Evolutionary conservation across 1,140 invertebrate genomes (phyloP).

Genomic region (Heliothis subflexa): DNA sequence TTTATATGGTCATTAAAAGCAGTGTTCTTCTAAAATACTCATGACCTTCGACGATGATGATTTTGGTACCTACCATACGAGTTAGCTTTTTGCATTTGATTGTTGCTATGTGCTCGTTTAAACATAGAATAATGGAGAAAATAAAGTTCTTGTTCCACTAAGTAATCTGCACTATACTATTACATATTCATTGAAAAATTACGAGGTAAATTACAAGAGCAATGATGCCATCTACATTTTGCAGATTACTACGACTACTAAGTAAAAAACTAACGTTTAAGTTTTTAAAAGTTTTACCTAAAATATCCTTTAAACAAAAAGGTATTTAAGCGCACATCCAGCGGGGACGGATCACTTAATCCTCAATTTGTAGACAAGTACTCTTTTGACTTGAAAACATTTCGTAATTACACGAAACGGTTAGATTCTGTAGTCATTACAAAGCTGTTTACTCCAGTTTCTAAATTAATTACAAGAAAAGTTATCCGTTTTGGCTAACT

Average conservation of each 20-base stretch:
- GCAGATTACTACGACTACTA: not conserved
- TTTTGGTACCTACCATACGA: too few species aligned
- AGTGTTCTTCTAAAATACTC: too few species aligned
- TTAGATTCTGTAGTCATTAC: slow-evolving; percentile 17
- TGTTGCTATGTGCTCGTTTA: too few species aligned
- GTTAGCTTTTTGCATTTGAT: too few species aligned
- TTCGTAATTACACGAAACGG: slow-evolving; percentile 25
- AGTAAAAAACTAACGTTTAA: not conserved
- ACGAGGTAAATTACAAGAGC: too few species aligned
- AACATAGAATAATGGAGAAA: too few species aligned
- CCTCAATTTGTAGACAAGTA: slow-evolving; percentile 5
- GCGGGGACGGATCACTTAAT: slow-evolving; percentile 20
- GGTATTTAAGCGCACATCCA: slow-evolving; percentile 2
- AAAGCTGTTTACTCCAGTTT: slow-evolving; percentile 14
- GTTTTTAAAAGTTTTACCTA: slow-evolving; percentile 4
- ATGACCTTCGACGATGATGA: too few species aligned
- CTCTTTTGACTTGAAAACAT: slow-evolving; percentile 28
- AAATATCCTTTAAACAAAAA: slow-evolving; percentile 13
- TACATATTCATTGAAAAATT: too few species aligned
- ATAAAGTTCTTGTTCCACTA: too few species aligned
- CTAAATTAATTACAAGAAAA: slow-evolving; percentile 30
- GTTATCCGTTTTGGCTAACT: not conserved
- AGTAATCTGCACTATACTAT: too few species aligned
- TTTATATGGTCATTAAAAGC: too few species aligned
- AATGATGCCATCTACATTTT: not conserved